Evolutionary conservation across 2,888 invertebrate genomes (phyloP), one percentile per base, ranked within the genome.

Genomic region (Trypoxylon attenuatum): DNA sequence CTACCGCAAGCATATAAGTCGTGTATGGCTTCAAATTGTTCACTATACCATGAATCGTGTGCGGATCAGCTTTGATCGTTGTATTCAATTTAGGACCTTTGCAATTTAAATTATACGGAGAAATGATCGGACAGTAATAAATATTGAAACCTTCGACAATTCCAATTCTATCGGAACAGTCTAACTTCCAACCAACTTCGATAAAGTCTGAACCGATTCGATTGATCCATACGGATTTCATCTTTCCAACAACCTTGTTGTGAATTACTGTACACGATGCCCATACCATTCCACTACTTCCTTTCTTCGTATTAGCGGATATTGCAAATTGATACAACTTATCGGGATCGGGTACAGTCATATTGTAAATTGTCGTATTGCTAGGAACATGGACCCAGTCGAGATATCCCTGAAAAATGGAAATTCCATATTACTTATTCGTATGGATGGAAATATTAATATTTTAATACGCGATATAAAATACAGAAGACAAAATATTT

Each of bases 251-350:
- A 16, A 88, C 87, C 82, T 81, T 85, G 55, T 86, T 84, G 59
- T 87, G 87, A 18, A 88, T 89, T 70, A 91, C 90, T 70, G 92
- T 93, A 67, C 96, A 96, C 27, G 91, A 90, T 6, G 94, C 93
- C 96, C 96, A 96, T 8, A 92, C 90, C 93, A 96, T 94, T 0
- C 96, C 96, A 82, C 95, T 95, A 71, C 94, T 95, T 63, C 89
- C 89, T 2, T 85, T 85, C 0, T 88, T 87, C 39, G 91, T 91
- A 80, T 96, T 95, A 0, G 94, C 94, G 3, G 96, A 92, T 64
- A 96, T 94, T 1, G 95, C 96, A 88, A 96, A 94, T 80, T 91
- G 94, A 82, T 91, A 93, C 25, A 90, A 90, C 56, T 87, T 85
- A 61, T 87, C 88, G 52, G 91, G 89, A 68, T 88, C 88, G 67